Conservation (phyloP, 2,797 vertebrate species). For the Simalia tracyae region DNA sequence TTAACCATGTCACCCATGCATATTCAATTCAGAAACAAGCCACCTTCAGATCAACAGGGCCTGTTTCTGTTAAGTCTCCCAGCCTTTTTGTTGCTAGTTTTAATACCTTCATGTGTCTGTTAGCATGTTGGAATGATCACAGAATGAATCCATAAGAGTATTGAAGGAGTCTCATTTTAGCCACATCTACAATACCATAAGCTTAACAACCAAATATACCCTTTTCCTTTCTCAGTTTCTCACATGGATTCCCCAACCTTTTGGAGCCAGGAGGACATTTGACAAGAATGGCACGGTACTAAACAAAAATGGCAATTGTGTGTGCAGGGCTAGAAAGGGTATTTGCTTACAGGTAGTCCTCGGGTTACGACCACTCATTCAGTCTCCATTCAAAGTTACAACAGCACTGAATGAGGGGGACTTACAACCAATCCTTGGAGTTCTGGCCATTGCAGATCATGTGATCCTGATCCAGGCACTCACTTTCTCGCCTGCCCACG, state of each 20-base stretch:
- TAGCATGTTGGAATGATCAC: not conserved
- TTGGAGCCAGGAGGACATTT: not conserved
- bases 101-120: not conserved
- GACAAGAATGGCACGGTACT: not conserved
- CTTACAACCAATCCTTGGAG: not conserved
- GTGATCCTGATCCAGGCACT: not conserved
- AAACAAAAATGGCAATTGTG: not conserved
- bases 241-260: not conserved
- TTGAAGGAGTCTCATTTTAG: no score
- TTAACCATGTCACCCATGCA: not conserved
- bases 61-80: not conserved
- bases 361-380: not conserved
- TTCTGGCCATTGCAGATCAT: not conserved
- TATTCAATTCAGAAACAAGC: not conserved
- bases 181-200: not conserved
- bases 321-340: not conserved
- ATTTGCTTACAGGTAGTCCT: no score
- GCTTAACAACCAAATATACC: not conserved
- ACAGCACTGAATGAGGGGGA: not conserved
- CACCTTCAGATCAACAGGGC: not conserved
- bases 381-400: not conserved
- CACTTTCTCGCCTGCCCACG: no score
- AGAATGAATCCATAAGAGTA: not conserved
- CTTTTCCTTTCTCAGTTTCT: no score
- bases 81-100: not conserved